Percentiles rank a stretch among this genome's conserved stretches.
These are phyloP conservation scores for Chaenogobius annularis DNA, from an alignment of 2,113 vertebrate genomes.

Conservation along the genomic window DNA sequence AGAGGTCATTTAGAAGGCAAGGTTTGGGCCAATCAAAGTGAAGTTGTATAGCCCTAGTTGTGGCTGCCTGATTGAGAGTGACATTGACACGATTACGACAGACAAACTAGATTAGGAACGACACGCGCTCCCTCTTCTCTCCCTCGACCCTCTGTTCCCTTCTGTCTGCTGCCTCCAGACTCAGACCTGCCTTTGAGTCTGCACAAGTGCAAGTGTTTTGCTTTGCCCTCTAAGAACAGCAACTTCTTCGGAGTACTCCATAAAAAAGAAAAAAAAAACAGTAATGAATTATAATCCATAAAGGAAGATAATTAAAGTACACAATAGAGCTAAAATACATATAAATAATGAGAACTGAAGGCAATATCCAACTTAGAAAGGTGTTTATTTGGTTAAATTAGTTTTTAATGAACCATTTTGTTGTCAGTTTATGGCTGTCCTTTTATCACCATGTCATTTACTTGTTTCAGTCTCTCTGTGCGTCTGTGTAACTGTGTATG, in stretches of 20 bases:
- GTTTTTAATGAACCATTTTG: background rate
- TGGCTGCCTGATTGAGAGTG: conserved; percentile 82
- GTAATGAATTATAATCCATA: background rate
- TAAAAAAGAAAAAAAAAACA: background rate
- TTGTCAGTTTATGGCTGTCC: background rate
- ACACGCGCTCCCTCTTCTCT: conserved; percentile 68
- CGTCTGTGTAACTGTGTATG: background rate
- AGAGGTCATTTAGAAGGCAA: conserved; percentile 81
- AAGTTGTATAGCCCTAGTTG: conserved; percentile 81
- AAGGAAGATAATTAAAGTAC: background rate
- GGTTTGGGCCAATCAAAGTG: conserved; percentile 73
- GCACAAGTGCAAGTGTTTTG: conserved; percentile 22
- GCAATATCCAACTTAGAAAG: background rate
- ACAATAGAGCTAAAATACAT: background rate
- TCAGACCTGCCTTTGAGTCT: conserved; percentile 43
- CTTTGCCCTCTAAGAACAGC: conserved; percentile 39
- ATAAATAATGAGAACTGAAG: background rate
- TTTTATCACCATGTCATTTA: background rate
- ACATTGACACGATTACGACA: conserved; percentile 83
- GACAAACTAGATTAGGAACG: conserved; percentile 83
- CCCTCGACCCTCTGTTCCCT: conserved; percentile 63
- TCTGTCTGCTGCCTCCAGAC: conserved; percentile 44
- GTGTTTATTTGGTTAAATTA: background rate
- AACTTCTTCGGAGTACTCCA: background rate
- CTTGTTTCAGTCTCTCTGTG: background rate